Conservation (phyloP, 2,113 vertebrate genomes). For the Anas platyrhynchos region DNA sequence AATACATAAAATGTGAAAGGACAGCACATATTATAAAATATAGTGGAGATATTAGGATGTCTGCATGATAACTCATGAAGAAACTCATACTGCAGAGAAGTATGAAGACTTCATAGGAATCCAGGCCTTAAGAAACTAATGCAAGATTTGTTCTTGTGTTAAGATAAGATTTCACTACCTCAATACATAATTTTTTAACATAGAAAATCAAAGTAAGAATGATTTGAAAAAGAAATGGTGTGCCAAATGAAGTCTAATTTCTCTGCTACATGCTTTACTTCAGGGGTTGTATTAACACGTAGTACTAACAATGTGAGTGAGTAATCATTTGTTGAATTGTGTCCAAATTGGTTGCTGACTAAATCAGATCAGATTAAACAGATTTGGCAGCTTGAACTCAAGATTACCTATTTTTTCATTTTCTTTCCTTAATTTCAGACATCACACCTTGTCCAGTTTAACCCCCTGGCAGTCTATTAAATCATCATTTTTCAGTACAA, state of each 20-base stretch:
- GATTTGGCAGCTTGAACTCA: not conserved
- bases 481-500: not conserved
- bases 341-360: not conserved
- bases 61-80: not conserved
- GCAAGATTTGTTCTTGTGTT: not conserved
- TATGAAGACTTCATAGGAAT: not conserved
- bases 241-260: not conserved
- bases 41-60: not conserved
- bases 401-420: not conserved
- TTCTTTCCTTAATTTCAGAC: conserved; percentile 10
- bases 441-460: not conserved
- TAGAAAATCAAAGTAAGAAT: not conserved
- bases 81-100: not conserved
- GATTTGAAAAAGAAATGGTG: not conserved
- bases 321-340: not conserved
- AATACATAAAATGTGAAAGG: fast-evolving
- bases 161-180: not conserved
- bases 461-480: not conserved
- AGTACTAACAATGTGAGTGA: not conserved
- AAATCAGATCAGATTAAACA: not conserved
- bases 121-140: not conserved
- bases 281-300: not conserved
- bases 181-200: not conserved
- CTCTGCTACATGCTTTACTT: not conserved
- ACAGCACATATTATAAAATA: not conserved